Base-by-base conservation (phyloP, 37 sponge, comb jelly and placozoan species). In the Spongilla lacustris region DNA sequence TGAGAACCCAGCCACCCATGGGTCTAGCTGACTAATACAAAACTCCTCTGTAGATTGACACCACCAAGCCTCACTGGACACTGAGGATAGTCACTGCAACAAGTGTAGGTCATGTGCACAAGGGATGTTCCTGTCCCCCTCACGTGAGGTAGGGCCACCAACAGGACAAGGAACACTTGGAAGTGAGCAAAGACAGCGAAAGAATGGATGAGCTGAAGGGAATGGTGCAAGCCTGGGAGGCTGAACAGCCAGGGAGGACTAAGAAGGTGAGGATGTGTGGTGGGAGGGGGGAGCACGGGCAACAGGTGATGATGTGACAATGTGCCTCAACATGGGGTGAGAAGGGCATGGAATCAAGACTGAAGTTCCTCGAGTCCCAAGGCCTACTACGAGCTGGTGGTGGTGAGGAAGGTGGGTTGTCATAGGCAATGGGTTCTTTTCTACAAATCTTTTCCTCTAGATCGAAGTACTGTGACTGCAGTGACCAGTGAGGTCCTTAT, bases 161-260 rank as follows among this genome's bases (percentile, higher is more conserved):
- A 48, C 68, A 84, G 77, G 68, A 86, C 28, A 82, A 78, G 73
- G 83, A 82, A 0, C 12, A 25, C 1, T 50, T 98, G 69, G 78
- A 85, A 29, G 35, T 96, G 66, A 76, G 29, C 26, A 90, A 92
- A 73, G 95, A 98, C 78, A 98, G 95, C 0, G 89, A 91, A 79
- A 90, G 86, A 70, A 93, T 81, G 41, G 98, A 98, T 69, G 90
- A 88, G 49, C 96, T 96, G 67, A 94, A 89, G 76, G 74, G 82
- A 46, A 96, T 98, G 90, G 91, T 89, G 73, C 81, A 92, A 37
- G 89, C 95, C 12, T 98, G 97, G 98, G 96, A 98, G 78, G 84
- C 85, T 0, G 91, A 90, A 70, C 88, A 98, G 72, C 95, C 97
- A 32, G 98, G 98, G 0, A 89, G 98, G 37, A 72, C 89, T 31